Conservation (phyloP, 2,797 vertebrate species). For the Neopelma chrysocephalum region DNA sequence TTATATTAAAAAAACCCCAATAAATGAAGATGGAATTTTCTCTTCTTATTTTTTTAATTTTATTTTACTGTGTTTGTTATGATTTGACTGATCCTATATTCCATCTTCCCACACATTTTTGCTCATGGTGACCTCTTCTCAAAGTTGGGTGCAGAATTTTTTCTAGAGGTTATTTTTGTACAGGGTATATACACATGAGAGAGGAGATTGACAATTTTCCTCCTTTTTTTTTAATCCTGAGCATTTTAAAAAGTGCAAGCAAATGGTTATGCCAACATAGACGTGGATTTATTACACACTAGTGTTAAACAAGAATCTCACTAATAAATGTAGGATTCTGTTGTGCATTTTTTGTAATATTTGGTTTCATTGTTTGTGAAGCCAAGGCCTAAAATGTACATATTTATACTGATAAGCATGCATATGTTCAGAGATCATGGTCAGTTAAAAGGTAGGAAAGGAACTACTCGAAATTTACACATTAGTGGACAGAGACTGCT, state of each 20-base stretch:
- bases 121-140: not conserved
- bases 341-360: constrained; percentile 23
- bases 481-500: not conserved
- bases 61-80: not conserved
- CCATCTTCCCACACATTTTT: not conserved
- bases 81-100: not conserved
- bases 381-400: constrained; percentile 38
- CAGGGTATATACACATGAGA: not conserved
- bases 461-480: not conserved
- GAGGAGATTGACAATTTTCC: not conserved
- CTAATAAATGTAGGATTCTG: not conserved
- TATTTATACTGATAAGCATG: constrained; percentile 35
- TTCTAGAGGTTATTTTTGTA: not conserved
- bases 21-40: not conserved
- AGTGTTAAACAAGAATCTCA: not conserved
- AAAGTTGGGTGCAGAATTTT: not conserved
- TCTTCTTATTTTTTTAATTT: too few relatives aligned
- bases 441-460: not conserved
- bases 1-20: not conserved
- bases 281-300: not conserved
- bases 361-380: constrained; percentile 20
- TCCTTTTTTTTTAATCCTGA: not conserved
- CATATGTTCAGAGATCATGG: not conserved
- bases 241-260: not conserved
- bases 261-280: not conserved